phyloP scores from a whole-genome alignment of 2,113 vertebrate species.

The Takifugu bimaculatus region DNA sequence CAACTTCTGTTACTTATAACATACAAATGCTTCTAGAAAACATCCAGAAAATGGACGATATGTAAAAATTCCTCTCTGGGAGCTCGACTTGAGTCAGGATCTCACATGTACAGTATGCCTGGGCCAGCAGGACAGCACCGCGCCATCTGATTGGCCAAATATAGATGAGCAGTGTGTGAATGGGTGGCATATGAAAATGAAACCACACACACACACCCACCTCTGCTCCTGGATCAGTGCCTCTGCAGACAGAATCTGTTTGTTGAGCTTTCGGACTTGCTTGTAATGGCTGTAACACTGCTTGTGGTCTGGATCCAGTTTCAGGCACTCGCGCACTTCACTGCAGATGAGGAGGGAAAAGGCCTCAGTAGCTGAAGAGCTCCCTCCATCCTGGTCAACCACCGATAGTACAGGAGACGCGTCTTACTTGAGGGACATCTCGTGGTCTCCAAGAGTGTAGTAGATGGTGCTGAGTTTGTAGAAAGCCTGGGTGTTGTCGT shows the following conservation, averaged over 20 bases:
- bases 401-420: no score
- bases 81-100: no score
- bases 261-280: constrained; percentile 95
- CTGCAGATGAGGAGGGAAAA: constrained; percentile 60
- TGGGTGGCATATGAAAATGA: no score
- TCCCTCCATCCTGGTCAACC: no score
- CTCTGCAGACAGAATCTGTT: constrained; percentile 88
- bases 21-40: no score
- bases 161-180: no score
- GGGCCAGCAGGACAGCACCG: no score
- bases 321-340: constrained; percentile 95
- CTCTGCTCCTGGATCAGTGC: constrained; percentile 88
- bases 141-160: no score
- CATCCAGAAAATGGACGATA: no score
- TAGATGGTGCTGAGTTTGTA: constrained; percentile 95
- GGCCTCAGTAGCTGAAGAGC: background rate
- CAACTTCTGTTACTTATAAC: constrained; percentile 5
- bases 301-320: constrained; percentile 96
- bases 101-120: no score
- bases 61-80: no score
- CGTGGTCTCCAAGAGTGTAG: constrained; percentile 92
- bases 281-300: constrained; percentile 95
- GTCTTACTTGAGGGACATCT: constrained; percentile 92
- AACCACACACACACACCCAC: constrained; percentile 58
- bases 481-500: constrained; percentile 93